Evolutionary conservation across 2,888 invertebrate genomes (phyloP).

Genomic region (Apeira syringaria): DNA sequence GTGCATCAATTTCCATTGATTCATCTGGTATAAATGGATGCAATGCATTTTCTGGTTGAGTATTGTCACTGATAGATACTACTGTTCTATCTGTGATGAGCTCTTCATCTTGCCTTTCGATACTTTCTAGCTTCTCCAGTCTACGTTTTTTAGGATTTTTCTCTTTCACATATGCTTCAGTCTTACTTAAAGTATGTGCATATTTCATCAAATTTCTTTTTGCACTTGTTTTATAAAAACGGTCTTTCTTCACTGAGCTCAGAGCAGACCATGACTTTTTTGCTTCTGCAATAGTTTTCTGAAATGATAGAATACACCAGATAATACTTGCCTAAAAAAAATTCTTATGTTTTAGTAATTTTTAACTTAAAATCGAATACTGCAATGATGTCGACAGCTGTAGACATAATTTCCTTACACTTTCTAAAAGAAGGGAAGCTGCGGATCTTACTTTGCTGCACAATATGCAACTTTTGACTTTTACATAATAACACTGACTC

Average conservation of each 20-base stretch:
- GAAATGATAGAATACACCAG: too few species aligned
- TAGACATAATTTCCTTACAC: too few species aligned
- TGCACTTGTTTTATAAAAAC: constrained; percentile 38
- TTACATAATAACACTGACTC: too few species aligned
- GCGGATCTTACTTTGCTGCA: too few species aligned
- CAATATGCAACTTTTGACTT: too few species aligned
- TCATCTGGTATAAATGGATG: neutral
- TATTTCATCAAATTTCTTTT: constrained; percentile 18
- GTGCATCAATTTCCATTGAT: neutral
- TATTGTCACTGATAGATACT: neutral
- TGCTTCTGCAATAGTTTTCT: constrained; percentile 50
- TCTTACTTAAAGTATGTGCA: constrained; percentile 49
- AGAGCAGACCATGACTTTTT: constrained; percentile 62
- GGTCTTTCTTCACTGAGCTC: constrained; percentile 48
- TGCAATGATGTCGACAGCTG: too few species aligned
- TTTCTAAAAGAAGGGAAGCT: too few species aligned
- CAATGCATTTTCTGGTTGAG: neutral
- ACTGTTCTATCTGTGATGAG: neutral
- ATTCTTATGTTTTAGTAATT: too few species aligned
- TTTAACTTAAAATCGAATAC: too few species aligned
- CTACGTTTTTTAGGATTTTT: constrained; percentile 7
- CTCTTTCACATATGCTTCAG: constrained; percentile 54
- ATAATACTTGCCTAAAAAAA: too few species aligned
- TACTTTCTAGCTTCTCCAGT: neutral
- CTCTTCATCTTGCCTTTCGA: neutral